phyloP scores from a whole-genome alignment of 1,140 invertebrate species.

The Danaus plexippus region DNA sequence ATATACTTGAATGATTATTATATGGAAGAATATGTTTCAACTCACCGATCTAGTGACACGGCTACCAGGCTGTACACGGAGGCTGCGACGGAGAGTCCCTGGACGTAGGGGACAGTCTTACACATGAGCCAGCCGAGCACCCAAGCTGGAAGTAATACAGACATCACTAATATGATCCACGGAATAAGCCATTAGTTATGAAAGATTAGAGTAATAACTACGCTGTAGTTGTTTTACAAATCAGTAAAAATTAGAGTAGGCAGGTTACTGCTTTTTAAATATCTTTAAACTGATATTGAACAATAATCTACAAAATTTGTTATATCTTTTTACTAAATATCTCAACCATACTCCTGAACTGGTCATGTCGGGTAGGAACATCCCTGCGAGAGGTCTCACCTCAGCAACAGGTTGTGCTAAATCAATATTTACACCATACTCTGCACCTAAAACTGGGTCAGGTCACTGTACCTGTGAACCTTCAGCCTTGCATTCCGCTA shows the following conservation, averaged over 20 bases:
- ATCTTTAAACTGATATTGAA: no score
- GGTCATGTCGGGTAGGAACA: not conserved
- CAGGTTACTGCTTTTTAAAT: no score
- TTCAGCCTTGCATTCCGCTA: slow-evolving; percentile 57
- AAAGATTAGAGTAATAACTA: no score
- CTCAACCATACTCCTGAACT: no score
- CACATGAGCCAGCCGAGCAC: slow-evolving; percentile 94
- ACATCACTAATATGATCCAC: no score
- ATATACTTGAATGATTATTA: not conserved
- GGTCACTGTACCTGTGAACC: slow-evolving; percentile 63
- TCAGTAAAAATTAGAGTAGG: no score
- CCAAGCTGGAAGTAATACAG: slow-evolving; percentile 83
- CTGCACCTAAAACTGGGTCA: slow-evolving; percentile 61
- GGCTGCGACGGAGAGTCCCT: slow-evolving; percentile 93
- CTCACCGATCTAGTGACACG: slow-evolving; percentile 93
- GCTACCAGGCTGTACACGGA: slow-evolving; percentile 95
- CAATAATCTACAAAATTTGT: no score
- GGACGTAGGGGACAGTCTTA: slow-evolving; percentile 94
- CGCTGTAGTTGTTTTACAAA: no score
- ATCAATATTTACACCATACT: slow-evolving; percentile 65
- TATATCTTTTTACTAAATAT: no score
- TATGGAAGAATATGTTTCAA: not conserved
- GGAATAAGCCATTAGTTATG: no score
- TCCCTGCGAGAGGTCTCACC: slow-evolving; percentile 15
- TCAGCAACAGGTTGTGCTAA: slow-evolving; percentile 60